These are phyloP conservation scores for Acleris holmiana DNA, from an alignment of 2,888 invertebrate genomes.

Conservation along the genomic window DNA sequence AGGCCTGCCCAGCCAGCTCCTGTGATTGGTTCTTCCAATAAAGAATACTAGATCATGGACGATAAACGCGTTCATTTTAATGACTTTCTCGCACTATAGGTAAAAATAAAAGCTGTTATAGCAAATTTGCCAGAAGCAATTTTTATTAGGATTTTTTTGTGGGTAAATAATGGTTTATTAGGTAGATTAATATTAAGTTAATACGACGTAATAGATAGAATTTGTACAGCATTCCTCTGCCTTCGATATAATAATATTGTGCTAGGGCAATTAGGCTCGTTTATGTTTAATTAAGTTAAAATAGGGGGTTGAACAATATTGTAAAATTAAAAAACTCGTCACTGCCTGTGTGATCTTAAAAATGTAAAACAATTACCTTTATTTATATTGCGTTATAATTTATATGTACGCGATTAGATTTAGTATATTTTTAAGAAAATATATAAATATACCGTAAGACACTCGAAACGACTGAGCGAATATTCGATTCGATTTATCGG, in stretches of 20 bases:
- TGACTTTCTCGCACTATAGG: no score
- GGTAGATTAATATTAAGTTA: background rate
- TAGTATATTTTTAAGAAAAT: slow-evolving; percentile 3
- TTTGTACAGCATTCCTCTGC: slow-evolving; percentile 11
- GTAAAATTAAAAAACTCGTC: slow-evolving; percentile 8
- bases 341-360: slow-evolving; percentile 25
- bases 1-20: no score
- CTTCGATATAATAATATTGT: background rate
- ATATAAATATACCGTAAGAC: background rate
- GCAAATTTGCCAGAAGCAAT: background rate
- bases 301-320: background rate
- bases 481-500: slow-evolving; percentile 4
- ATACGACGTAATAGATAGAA: background rate
- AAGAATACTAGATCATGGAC: no score
- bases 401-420: background rate
- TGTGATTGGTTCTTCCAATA: no score
- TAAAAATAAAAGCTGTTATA: no score
- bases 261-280: background rate
- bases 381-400: slow-evolving; percentile 1
- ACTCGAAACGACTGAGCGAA: slow-evolving; percentile 22
- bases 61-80: no score
- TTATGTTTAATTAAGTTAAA: slow-evolving; percentile 3
- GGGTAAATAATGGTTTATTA: background rate
- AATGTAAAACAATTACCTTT: slow-evolving; percentile 1
- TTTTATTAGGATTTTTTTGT: background rate